Percentiles rank a stretch among this genome's conserved stretches.
phyloP scores from a whole-genome alignment of 2,797 vertebrate genomes.

The Ptychobarbus kaznakovi region DNA sequence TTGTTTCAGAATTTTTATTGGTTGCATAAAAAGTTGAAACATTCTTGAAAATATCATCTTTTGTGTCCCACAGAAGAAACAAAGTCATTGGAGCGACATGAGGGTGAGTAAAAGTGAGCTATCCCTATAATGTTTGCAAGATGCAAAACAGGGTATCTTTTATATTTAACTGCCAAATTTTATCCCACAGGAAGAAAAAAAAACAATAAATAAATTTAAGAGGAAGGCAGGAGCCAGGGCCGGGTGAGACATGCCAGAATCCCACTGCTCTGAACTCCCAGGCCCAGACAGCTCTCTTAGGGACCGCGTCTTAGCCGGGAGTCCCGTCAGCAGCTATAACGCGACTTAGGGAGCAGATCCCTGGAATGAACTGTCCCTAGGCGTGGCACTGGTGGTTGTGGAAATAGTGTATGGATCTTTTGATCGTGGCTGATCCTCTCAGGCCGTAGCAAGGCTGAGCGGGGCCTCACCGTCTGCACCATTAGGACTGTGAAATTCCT shows the following conservation, averaged over 20 bases:
- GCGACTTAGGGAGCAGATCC: slow-evolving; percentile 35
- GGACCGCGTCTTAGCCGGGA: slow-evolving; percentile 20
- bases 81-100: not conserved
- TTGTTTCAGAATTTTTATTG: not conserved
- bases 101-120: not conserved
- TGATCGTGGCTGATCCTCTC: slow-evolving; percentile 52
- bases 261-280: slow-evolving; percentile 27
- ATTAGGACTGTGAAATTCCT: slow-evolving; percentile 65
- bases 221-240: slow-evolving; percentile 39
- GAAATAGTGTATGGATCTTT: slow-evolving; percentile 55
- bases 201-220: slow-evolving; percentile 56
- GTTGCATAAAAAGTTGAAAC: not conserved
- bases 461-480: slow-evolving; percentile 57
- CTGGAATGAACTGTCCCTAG: slow-evolving; percentile 45
- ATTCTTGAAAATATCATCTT: not conserved
- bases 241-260: slow-evolving; percentile 46
- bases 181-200: slow-evolving; percentile 44
- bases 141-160: slow-evolving; percentile 15
- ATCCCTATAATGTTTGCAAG: slow-evolving; percentile 3
- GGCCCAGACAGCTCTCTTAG: slow-evolving; percentile 20
- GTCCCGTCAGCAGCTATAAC: slow-evolving; percentile 31
- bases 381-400: slow-evolving; percentile 40
- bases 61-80: not conserved
- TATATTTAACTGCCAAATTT: slow-evolving; percentile 37
- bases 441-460: slow-evolving; percentile 26